Percentiles rank a stretch among this genome's conserved stretches.
These are phyloP conservation scores for Gadopsis marmoratus DNA, from an alignment of 2,797 vertebrate species.

Conservation along the genomic window DNA sequence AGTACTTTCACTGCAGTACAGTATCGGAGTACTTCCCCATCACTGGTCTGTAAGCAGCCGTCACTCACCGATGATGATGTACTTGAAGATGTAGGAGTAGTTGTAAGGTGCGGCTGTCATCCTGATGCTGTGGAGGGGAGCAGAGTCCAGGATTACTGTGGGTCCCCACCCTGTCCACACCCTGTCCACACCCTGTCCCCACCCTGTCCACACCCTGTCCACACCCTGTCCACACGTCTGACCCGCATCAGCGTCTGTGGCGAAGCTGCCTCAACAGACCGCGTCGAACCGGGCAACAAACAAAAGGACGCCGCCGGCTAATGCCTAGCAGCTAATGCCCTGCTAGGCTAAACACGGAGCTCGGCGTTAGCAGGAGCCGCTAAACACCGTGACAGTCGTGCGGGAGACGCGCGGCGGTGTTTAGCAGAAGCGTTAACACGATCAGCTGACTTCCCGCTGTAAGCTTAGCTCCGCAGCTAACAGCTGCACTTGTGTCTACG, in stretches of 20 bases:
- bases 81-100: constrained; percentile 99
- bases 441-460: constrained; percentile 37
- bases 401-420: background rate
- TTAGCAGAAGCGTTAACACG: background rate
- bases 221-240: background rate
- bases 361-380: background rate
- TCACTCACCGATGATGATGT: constrained; percentile 98
- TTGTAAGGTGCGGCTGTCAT: constrained; percentile 99
- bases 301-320: constrained; percentile 38
- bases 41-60: no score
- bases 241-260: background rate
- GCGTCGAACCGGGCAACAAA: constrained; percentile 6
- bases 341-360: constrained; percentile 2
- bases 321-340: background rate
- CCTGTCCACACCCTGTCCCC: background rate
- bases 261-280: background rate
- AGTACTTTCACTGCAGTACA: background rate
- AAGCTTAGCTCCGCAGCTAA: constrained; percentile 49
- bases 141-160: background rate
- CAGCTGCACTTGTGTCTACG: constrained; percentile 51
- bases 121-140: constrained; percentile 82
- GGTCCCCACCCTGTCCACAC: background rate
- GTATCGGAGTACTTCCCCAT: no score
- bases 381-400: constrained; percentile 44
- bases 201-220: background rate